These are phyloP conservation scores for Rostratula benghalensis DNA, from an alignment of 2,113 vertebrate species.

Conservation along the genomic window DNA sequence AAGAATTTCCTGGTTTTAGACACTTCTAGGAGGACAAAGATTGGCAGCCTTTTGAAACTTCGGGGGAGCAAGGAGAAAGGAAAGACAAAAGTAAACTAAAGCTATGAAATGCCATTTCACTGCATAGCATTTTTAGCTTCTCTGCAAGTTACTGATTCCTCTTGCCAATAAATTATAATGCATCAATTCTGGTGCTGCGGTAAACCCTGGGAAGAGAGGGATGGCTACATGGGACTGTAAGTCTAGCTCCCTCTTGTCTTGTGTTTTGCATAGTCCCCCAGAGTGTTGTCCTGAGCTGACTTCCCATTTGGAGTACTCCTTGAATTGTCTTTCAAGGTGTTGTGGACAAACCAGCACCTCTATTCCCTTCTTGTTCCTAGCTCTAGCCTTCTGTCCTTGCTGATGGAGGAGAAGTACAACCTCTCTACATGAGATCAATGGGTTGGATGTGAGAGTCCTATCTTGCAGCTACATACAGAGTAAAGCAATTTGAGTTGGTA, in stretches of 20 bases:
- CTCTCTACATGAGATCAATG: background rate
- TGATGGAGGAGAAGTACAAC: background rate
- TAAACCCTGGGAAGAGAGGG: background rate
- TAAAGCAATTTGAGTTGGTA: background rate
- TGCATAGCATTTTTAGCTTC: background rate
- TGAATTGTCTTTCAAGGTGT: background rate
- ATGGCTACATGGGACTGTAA: background rate
- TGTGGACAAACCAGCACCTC: background rate
- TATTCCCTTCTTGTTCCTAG: background rate
- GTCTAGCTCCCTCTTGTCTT: background rate
- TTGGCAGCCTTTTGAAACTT: background rate
- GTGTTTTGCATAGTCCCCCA: background rate
- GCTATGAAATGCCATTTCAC: background rate
- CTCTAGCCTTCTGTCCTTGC: background rate
- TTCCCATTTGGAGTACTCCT: background rate
- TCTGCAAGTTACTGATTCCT: background rate
- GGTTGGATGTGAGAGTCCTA: background rate
- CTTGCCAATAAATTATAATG: background rate
- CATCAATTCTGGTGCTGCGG: background rate
- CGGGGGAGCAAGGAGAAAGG: background rate
- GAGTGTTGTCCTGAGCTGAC: background rate
- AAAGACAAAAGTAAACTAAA: background rate
- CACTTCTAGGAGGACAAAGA: background rate
- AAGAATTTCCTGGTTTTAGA: background rate
- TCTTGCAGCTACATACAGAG: background rate